Conservation (phyloP, 2,113 vertebrate genomes). For the Cyrtonyx montezumae region DNA sequence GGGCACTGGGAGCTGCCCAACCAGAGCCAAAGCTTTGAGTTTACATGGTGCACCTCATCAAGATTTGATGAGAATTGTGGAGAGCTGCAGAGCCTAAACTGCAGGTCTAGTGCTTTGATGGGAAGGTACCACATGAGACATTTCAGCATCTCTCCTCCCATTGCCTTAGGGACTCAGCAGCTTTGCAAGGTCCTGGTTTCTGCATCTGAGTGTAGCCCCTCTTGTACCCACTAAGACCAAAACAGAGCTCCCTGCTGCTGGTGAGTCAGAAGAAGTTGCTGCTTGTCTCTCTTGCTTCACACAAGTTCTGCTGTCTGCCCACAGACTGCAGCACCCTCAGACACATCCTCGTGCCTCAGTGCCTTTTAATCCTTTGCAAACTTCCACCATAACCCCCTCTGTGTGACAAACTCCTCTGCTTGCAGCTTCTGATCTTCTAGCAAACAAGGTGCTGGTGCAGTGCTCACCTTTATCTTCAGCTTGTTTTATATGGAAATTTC, state of each 20-base stretch:
- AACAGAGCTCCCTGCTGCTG: not conserved
- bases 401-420: not conserved
- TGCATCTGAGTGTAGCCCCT: not conserved
- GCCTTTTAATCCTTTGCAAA: not conserved
- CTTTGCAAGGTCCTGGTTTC: not conserved
- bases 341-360: accelerated
- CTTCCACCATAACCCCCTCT: not conserved
- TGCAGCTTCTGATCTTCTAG: not conserved
- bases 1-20: not conserved
- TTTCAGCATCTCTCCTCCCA: not conserved
- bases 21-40: not conserved
- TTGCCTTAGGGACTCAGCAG: not conserved
- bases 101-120: not conserved
- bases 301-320: not conserved
- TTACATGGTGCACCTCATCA: accelerated
- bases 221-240: not conserved
- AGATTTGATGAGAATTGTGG: not conserved
- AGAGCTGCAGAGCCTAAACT: not conserved
- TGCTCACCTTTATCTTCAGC: not conserved
- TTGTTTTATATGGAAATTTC: conserved; percentile 24
- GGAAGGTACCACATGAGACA: not conserved
- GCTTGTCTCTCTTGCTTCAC: not conserved
- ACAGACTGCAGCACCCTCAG: not conserved
- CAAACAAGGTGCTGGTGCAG: accelerated
- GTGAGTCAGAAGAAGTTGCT: not conserved